Conservation (phyloP, 1,140 invertebrate species). For the Samia ricini region DNA sequence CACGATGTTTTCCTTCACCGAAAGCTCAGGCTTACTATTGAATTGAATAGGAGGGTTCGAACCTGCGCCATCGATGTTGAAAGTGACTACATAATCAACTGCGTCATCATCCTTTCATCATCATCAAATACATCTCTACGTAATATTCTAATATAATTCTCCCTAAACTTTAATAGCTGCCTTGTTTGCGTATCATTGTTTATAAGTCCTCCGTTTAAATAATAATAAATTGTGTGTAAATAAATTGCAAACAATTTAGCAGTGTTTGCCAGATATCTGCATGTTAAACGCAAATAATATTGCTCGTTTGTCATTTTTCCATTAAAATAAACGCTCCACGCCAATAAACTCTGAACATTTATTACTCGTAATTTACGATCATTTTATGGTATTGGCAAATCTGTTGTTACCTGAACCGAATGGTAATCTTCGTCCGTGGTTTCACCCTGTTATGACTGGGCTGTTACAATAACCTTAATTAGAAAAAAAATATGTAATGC, state of each 20-base stretch:
- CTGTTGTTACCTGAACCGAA: conserved; percentile 1
- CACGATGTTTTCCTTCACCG: no score
- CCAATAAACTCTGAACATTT: conserved; percentile 25
- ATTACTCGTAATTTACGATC: conserved; percentile 16
- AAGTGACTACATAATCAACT: no score
- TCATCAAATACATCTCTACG: no score
- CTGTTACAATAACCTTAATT: no score
- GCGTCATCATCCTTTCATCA: no score
- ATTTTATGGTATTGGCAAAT: conserved; percentile 19
- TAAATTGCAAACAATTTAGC: neutral
- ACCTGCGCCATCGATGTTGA: no score
- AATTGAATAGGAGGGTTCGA: no score
- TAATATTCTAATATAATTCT: no score
- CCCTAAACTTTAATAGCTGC: no score
- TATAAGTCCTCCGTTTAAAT: neutral
- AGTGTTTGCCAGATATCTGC: neutral
- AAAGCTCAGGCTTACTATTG: no score
- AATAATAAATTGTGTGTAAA: neutral
- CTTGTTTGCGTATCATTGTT: neutral
- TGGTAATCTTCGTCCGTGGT: neutral
- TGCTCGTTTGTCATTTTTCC: conserved; percentile 28
- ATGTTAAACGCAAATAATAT: conserved; percentile 12
- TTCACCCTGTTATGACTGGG: no score
- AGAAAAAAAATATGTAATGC: no score
- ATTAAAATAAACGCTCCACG: conserved; percentile 28